Percentiles rank a stretch among this genome's conserved stretches.
These are phyloP conservation scores for Chironomus tepperi DNA, from an alignment of 1,140 invertebrate genomes.

Conservation along the genomic window DNA sequence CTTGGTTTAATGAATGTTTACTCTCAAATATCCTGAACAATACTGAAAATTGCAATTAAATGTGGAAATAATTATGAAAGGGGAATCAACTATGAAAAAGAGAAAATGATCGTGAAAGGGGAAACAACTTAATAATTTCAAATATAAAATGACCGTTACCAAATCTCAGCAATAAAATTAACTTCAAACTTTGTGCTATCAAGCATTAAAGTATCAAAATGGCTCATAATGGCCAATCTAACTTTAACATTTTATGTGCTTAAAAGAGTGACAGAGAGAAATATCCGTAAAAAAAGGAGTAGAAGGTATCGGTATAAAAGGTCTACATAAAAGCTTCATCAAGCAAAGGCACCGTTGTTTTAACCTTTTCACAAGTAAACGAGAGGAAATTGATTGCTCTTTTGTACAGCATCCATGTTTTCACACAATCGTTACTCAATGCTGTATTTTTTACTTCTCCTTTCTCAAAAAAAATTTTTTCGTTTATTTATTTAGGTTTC, in stretches of 20 bases:
- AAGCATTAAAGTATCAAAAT: neutral
- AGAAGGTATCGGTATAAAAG: neutral
- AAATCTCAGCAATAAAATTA: too few relatives aligned
- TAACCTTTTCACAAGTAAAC: neutral
- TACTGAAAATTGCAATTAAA: too few relatives aligned
- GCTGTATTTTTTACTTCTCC: neutral
- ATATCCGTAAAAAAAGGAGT: too few relatives aligned
- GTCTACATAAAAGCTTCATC: neutral
- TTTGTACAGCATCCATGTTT: neutral
- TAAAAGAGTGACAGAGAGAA: neutral
- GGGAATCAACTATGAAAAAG: neutral
- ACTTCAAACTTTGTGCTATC: neutral
- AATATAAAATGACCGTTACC: too few relatives aligned
- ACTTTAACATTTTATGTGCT: neutral
- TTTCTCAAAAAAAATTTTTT: too few relatives aligned
- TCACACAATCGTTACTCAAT: neutral
- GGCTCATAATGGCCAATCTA: neutral
- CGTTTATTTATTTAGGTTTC: conserved; percentile 1
- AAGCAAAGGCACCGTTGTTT: neutral
- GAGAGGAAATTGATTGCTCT: neutral
- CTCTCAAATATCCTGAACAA: too few relatives aligned
- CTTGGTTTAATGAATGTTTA: too few relatives aligned
- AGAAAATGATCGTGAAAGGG: neutral
- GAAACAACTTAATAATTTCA: too few relatives aligned
- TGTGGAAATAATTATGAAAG: neutral